A percentile compares a stretch with the other conserved stretches of the same genome.
These are phyloP conservation scores for Ceyx erithaca DNA, from an alignment of 2,797 vertebrate genomes.

Conservation along the genomic window DNA sequence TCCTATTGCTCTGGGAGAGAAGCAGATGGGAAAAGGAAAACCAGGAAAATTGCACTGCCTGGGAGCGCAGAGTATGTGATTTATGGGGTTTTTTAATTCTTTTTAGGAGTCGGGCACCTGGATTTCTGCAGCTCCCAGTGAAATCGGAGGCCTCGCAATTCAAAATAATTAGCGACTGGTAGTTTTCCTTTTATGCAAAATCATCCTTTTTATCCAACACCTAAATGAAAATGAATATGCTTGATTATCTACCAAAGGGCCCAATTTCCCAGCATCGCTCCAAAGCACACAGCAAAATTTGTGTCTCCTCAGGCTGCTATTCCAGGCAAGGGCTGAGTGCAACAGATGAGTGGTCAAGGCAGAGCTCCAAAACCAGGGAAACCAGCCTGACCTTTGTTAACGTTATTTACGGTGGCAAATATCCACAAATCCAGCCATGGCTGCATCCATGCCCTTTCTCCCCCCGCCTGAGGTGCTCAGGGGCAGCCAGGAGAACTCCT, in stretches of 20 bases:
- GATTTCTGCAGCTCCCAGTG: conserved; percentile 69
- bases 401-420: neutral
- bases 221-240: conserved; percentile 74
- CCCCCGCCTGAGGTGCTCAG: neutral
- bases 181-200: conserved; percentile 71
- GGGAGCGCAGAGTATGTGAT: neutral
- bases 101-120: conserved; percentile 57
- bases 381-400: conserved; percentile 31
- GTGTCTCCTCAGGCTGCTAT: neutral
- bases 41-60: conserved; percentile 14
- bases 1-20: neutral
- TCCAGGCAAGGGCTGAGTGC: neutral
- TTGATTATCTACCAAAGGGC: conserved; percentile 69
- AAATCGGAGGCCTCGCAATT: conserved; percentile 60
- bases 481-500: neutral
- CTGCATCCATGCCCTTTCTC: neutral
- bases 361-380: conserved; percentile 8
- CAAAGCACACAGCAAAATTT: conserved; percentile 22
- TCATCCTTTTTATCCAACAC: conserved; percentile 72
- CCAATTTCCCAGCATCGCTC: conserved; percentile 43
- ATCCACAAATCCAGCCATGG: neutral
- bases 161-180: conserved; percentile 65
- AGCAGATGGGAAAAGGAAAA: conserved; percentile 40
- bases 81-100: neutral
- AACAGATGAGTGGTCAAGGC: conserved; percentile 7